Base-by-base conservation (phyloP, 64 coral and sea anemone species). In the Stylophora pistillata region DNA sequence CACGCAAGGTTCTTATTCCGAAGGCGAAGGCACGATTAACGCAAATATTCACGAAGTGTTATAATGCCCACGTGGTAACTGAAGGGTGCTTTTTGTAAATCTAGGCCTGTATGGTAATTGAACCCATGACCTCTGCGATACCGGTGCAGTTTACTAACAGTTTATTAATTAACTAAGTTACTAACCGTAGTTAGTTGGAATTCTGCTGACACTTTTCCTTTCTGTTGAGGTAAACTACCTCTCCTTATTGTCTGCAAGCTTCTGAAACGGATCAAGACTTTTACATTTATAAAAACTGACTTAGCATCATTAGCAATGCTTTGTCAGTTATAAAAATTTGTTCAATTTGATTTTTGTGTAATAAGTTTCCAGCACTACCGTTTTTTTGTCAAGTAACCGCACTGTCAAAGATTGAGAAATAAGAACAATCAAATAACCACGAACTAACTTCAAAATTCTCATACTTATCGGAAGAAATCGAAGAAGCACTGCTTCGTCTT, bases 401-500 rank as follows among this genome's bases (percentile, higher is more conserved):
- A n/a, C n/a, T n/a, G n/a, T n/a, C n/a, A n/a, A n/a, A n/a, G n/a
- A n/a, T n/a, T n/a, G n/a, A n/a, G n/a, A n/a, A n/a, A n/a, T 47
- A 47, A 47, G 37, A 7, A 47, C 37, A 47, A 47, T 47, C 37
- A 0, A 47, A 47, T 3, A 47, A 6, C 30, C 14, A 85, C 25
- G 52, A 14, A 27, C 74, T 21, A 4, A 27, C 53, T 71, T 56
- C 79, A 47, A 72, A 30, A 61, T 78, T 21, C 9, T 47, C 72
- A 55, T 90, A 72, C 76, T 56, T 86, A 86, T 84, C 90, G 55
- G 87, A 85, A 83, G 12, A 23, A 58, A 65, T 74, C 90, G 30
- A 88, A 81, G 78, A 85, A 34, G 37, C 87, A 82, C 34, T 86
- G 88, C 21, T 78, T 71, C 66, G 77, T 60, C 55, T 96, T 76